Conservation (phyloP, 2,113 vertebrate species). For the Hylia prasina region DNA sequence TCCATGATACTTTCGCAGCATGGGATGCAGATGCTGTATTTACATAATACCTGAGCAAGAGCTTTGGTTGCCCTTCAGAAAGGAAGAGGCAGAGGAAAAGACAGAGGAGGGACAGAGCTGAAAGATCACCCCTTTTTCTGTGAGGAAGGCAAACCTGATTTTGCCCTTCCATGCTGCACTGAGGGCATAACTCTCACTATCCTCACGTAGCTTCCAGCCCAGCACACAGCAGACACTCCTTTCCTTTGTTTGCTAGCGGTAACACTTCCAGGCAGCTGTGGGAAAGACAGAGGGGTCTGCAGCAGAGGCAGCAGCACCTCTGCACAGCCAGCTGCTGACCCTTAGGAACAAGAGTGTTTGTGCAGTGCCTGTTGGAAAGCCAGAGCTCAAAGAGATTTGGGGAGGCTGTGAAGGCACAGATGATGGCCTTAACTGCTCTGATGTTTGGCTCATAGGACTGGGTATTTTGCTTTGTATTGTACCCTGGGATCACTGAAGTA, state of each 20-base stretch:
- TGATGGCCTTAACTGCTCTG: background rate
- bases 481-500: background rate
- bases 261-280: background rate
- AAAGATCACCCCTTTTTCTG: background rate
- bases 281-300: background rate
- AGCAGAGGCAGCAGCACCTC: background rate
- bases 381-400: background rate
- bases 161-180: background rate
- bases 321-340: rapidly evolving
- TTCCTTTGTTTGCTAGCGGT: background rate
- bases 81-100: background rate
- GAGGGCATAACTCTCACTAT: background rate
- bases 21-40: background rate
- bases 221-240: background rate
- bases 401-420: background rate
- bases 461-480: background rate
- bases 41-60: background rate
- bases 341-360: background rate
- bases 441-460: background rate
- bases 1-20: background rate
- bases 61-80: background rate
- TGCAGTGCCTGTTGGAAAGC: background rate
- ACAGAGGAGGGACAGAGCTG: background rate
- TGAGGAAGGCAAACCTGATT: background rate
- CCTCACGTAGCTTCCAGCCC: background rate